Conservation (phyloP, 2,113 vertebrate genomes). For the Nothoprocta pentlandii region DNA sequence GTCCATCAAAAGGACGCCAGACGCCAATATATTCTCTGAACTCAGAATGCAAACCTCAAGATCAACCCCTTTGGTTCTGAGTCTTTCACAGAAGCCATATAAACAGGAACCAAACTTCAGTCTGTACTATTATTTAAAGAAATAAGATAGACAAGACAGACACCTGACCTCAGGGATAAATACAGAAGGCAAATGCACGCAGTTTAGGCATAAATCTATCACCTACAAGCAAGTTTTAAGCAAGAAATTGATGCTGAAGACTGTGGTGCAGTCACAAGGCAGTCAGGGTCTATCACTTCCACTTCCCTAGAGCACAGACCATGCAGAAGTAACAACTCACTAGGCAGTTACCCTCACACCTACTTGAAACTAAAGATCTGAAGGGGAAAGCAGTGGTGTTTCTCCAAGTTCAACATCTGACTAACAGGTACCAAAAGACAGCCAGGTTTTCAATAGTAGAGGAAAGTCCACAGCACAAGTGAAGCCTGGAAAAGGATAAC, state of each 20-base stretch:
- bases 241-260: neutral
- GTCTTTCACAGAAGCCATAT: neutral
- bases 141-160: neutral
- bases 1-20: neutral
- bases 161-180: neutral
- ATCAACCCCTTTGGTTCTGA: neutral
- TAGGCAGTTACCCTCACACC: neutral
- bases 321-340: neutral
- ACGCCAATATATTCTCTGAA: neutral
- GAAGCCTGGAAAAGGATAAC: neutral
- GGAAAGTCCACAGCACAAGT: neutral
- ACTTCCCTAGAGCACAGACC: neutral
- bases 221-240: neutral
- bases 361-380: neutral
- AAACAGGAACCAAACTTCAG: neutral
- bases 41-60: neutral
- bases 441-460: neutral
- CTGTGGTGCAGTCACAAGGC: neutral
- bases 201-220: neutral
- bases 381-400: neutral
- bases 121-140: neutral
- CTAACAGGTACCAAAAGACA: neutral
- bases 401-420: neutral
- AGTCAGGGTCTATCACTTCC: neutral
- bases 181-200: neutral